Base-by-base conservation (phyloP, 2,888 invertebrate genomes). In the Bellardia pandia region DNA sequence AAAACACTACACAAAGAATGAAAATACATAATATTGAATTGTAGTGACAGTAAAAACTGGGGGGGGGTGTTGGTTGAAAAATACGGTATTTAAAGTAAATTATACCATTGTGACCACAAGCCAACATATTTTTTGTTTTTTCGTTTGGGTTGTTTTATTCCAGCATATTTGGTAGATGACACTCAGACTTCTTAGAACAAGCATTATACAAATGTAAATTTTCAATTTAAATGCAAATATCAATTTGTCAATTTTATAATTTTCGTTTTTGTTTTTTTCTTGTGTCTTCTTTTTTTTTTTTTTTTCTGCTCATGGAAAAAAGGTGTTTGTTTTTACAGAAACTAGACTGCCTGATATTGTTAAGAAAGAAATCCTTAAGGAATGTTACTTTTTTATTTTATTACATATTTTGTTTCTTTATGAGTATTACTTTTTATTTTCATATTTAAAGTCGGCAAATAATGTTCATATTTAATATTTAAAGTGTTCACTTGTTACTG, bases 211-310 rank as follows among this genome's bases (percentile, higher is more conserved):
- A 93, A 93, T 93, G 93, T 93, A 93, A 92, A 93, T 93, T 93
- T 93, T 93, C 93, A 93, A 93, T 93, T 93, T 93, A 93, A 93
- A 93, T 93, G 93, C 93, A 93, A 93, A 93, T 93, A 93, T 93
- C 93, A 93, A 93, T 93, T 93, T 93, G 93, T 93, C 93, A 93
- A 93, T 93, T 90, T 90, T 90, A 85, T 86, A 85, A 75, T 80
- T 69, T 76, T 68, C 30, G 3, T 77, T 62, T 77, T 68, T 62
- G 23, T 53, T 51, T 71, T 68, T 53, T 78, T 83, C n/a, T 51
- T 33, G 8, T 33, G 8, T 5, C 23, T 11, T 9, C n/a, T n/a
- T n/a, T 23, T 77, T 62, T 77, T 68, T 62, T 45, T 53, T 51
- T 71, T 62, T 53, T 78, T 83, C n/a, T 51, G 9, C 5, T n/a